A percentile compares a stretch with the other conserved stretches of the same genome.
phyloP scores from a whole-genome alignment of 2,113 vertebrate genomes.

The Semicossyphus pulcher region DNA sequence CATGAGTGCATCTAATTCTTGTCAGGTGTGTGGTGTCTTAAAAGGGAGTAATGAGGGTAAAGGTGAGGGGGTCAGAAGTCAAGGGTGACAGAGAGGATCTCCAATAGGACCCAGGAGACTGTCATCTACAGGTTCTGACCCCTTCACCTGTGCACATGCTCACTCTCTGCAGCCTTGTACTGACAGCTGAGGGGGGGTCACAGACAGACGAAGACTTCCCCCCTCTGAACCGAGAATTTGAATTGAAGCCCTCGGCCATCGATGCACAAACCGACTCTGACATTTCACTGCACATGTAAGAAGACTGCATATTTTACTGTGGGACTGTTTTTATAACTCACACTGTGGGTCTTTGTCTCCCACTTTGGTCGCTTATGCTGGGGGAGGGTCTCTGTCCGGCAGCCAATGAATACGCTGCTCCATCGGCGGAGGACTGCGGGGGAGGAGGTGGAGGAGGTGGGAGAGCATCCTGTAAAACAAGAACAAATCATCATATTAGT shows the following conservation, averaged over 20 bases:
- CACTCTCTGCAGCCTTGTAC: conserved; percentile 52
- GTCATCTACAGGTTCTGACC: conserved; percentile 54
- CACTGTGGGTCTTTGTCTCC: conserved; percentile 94
- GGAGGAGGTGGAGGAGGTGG: conserved; percentile 90
- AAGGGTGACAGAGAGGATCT: conserved; percentile 55
- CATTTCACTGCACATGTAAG: conserved; percentile 64
- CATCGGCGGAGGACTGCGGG: conserved; percentile 86
- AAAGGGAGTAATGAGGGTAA: conserved; percentile 58
- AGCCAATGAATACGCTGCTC: conserved; percentile 83
- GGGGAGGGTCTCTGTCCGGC: conserved; percentile 86
- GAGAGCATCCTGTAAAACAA: conserved; percentile 76
- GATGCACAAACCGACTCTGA: conserved; percentile 48
- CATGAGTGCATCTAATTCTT: conserved; percentile 59
- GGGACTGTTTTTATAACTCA: conserved; percentile 85
- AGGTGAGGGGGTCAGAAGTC: conserved; percentile 64
- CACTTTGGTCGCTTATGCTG: conserved; percentile 86
- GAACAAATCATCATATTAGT: conserved; percentile 42
- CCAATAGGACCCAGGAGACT: conserved; percentile 63
- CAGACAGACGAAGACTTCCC: conserved; percentile 24
- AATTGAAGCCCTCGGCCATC: conserved; percentile 24
- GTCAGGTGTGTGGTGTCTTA: conserved; percentile 69
- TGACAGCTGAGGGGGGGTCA: conserved; percentile 54
- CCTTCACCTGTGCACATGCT: conserved; percentile 68
- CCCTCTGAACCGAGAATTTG: conserved; percentile 12
- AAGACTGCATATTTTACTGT: conserved; percentile 54